A percentile compares a stretch with the other conserved stretches of the same genome.
phyloP scores from a whole-genome alignment of 2,797 vertebrate genomes.

The Sebastes variabilis region DNA sequence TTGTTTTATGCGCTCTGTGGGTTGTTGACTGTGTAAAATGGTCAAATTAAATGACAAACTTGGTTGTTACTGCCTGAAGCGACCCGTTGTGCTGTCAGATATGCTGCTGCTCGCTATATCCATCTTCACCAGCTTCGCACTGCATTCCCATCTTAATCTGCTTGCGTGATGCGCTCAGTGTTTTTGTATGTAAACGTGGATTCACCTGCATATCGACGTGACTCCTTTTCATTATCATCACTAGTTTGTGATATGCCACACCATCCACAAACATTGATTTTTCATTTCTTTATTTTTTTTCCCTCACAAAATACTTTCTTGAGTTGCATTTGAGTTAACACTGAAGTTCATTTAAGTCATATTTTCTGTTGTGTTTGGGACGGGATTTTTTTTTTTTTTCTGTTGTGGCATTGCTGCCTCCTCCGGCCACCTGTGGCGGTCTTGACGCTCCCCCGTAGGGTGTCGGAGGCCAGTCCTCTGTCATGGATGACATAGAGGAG shows the following conservation, averaged over 20 bases:
- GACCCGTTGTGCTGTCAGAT: not conserved
- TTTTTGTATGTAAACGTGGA: not conserved
- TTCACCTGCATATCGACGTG: not conserved
- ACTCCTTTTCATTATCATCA: not conserved
- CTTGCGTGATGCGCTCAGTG: not conserved
- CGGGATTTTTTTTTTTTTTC: conserved; percentile 51
- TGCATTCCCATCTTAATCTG: not conserved
- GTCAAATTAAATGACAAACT: not conserved
- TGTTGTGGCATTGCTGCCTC: conserved; percentile 74
- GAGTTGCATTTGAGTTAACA: conserved; percentile 64
- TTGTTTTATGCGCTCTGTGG: not conserved
- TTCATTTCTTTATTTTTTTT: not conserved
- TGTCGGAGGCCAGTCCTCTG: conserved; percentile 92
- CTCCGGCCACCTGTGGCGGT: conserved; percentile 66
- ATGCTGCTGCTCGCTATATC: not conserved
- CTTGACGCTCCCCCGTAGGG: conserved; percentile 87
- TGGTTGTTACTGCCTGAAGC: not conserved
- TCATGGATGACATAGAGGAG: conserved; percentile 99
- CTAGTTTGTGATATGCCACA: not conserved
- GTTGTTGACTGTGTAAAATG: not conserved
- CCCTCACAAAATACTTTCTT: not conserved
- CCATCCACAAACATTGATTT: not conserved
- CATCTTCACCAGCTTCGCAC: not conserved
- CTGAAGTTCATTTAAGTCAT: conserved; percentile 54
- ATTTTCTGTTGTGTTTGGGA: conserved; percentile 76